These are phyloP conservation scores for Holacanthella duospinosa DNA, from an alignment of 2,888 invertebrate species.

Conservation along the genomic window DNA sequence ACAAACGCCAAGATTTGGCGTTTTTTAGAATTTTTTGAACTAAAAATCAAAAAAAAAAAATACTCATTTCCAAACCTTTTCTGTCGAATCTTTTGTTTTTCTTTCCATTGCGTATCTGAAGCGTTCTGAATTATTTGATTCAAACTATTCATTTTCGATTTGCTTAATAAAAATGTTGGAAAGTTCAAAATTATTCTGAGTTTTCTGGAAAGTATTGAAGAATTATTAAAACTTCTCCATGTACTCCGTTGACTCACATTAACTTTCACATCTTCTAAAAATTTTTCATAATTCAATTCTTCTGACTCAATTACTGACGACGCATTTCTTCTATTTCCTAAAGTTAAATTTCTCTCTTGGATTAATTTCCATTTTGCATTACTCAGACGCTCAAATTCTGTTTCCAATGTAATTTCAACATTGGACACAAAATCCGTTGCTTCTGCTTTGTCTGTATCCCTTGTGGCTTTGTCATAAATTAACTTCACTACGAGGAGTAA, in stretches of 20 bases:
- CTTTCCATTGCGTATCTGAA: background rate
- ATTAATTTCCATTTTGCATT: background rate
- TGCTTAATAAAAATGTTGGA: background rate
- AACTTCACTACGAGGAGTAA: conserved; percentile 1
- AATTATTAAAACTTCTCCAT: background rate
- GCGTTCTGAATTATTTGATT: background rate
- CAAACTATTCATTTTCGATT: background rate
- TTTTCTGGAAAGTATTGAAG: background rate
- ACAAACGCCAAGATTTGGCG: too few relatives aligned
- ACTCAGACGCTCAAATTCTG: background rate
- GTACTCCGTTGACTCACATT: background rate
- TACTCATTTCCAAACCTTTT: background rate
- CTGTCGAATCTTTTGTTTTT: background rate
- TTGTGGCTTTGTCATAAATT: background rate
- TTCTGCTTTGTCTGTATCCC: background rate
- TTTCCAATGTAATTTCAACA: background rate
- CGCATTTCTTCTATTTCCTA: background rate
- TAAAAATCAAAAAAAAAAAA: too few relatives aligned
- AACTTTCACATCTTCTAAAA: background rate
- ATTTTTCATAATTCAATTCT: background rate
- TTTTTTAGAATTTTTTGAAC: too few relatives aligned
- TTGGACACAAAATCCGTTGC: background rate
- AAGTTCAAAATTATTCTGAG: background rate
- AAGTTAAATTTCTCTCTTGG: background rate
- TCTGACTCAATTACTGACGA: too few relatives aligned